Evolutionary conservation across 2,888 invertebrate species (phyloP).

Genomic region (Syrista parreyssii): DNA sequence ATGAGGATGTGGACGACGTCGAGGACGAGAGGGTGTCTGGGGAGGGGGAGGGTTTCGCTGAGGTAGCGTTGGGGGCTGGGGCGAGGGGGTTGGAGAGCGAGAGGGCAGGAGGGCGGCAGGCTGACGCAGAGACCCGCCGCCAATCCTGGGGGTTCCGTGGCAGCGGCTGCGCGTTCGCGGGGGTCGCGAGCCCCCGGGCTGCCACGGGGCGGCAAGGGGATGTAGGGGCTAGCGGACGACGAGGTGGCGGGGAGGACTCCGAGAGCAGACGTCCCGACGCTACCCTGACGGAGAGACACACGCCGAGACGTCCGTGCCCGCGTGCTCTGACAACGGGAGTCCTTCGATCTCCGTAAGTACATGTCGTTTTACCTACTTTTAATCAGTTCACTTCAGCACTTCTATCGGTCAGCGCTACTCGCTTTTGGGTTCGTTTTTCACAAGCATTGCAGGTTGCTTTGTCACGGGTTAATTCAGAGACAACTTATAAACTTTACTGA

Average conservation of each 20-base stretch:
- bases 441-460: neutral
- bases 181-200: constrained; percentile 15
- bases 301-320: constrained; percentile 63
- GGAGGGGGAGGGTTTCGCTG: constrained; percentile 20
- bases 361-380: constrained; percentile 27
- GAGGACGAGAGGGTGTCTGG: constrained; percentile 19
- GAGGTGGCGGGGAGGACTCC: constrained; percentile 63
- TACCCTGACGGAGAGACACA: constrained; percentile 64
- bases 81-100: constrained; percentile 17
- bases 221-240: constrained; percentile 32
- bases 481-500: too few relatives aligned
- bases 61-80: constrained; percentile 12
- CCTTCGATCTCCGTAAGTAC: constrained; percentile 64
- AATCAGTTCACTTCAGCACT: constrained; percentile 14
- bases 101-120: constrained; percentile 12
- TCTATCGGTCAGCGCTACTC: neutral
- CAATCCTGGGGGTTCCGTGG: constrained; percentile 49
- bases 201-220: constrained; percentile 29
- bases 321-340: constrained; percentile 50
- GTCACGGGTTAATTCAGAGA: neutral
- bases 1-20: constrained; percentile 12
- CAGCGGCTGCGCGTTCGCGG: constrained; percentile 35
- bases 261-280: constrained; percentile 65
- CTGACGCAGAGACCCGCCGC: constrained; percentile 30
- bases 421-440: neutral